Evolutionary conservation across 2,888 invertebrate species (phyloP).

Genomic region (Lasioglossum vierecki): DNA sequence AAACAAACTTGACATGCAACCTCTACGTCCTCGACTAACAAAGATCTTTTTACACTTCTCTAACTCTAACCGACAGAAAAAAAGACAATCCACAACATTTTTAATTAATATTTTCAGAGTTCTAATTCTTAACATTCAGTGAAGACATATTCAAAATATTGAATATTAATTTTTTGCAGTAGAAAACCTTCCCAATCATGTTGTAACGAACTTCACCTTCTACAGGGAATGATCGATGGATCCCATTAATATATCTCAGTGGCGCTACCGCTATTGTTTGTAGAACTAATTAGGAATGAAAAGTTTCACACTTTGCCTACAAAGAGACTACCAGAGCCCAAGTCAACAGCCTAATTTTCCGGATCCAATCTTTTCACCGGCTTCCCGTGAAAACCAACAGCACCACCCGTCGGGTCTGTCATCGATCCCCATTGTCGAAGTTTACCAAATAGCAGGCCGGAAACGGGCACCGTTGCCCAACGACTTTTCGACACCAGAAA

Average conservation of each 20-base stretch:
- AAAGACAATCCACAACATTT: not conserved
- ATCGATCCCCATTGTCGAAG: constrained; percentile 51
- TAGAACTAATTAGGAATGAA: not conserved
- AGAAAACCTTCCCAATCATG: no score
- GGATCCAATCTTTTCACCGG: not conserved
- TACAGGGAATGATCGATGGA: not conserved
- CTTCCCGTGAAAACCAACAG: constrained; percentile 34
- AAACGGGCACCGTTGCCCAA: constrained; percentile 59
- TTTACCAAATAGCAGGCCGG: constrained; percentile 13
- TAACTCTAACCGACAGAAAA: not conserved
- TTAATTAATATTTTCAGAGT: not conserved
- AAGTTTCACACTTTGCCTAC: constrained; percentile 11
- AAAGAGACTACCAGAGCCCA: not conserved
- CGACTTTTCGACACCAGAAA: constrained; percentile 65
- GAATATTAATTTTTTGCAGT: no score
- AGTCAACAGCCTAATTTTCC: constrained; percentile 27
- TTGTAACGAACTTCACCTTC: not conserved
- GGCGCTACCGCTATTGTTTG: not conserved
- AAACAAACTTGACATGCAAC: not conserved
- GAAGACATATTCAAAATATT: no score
- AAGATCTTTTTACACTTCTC: not conserved
- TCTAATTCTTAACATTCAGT: no score
- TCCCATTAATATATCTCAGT: not conserved
- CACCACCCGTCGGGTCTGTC: constrained; percentile 22
- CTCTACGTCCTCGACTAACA: not conserved